These are phyloP conservation scores for Psilanteris sp. DNA, from an alignment of 1,140 invertebrate species.

Conservation along the genomic window DNA sequence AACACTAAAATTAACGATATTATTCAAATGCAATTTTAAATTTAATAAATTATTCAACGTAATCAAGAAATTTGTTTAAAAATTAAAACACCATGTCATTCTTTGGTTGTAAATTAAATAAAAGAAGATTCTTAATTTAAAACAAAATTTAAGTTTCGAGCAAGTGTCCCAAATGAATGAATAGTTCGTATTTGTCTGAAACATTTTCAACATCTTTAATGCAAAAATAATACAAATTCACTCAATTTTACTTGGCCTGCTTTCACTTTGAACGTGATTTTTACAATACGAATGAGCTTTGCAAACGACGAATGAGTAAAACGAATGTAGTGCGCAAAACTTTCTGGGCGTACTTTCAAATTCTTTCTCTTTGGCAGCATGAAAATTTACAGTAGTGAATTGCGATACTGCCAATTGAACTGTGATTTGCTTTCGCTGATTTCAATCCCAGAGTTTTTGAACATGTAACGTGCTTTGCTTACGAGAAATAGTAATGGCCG, in stretches of 20 bases:
- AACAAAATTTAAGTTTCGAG: conserved; percentile 29
- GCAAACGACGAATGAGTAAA: conserved; percentile 30
- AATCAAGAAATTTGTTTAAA: too few species aligned
- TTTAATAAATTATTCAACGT: too few species aligned
- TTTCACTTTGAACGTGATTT: conserved; percentile 51
- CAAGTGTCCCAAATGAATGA: conserved; percentile 42
- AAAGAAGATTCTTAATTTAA: neutral
- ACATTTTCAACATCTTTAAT: conserved; percentile 42
- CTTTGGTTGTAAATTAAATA: conserved; percentile 8
- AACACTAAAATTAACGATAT: too few species aligned
- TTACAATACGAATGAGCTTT: conserved; percentile 50
- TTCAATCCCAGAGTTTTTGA: conserved; percentile 36
- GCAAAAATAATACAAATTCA: conserved; percentile 54
- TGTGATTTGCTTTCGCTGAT: conserved; percentile 58
- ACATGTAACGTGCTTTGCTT: conserved; percentile 53
- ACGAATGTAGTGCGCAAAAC: conserved; percentile 33
- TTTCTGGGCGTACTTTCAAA: conserved; percentile 39
- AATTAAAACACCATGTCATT: too few species aligned
- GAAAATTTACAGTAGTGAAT: conserved; percentile 49
- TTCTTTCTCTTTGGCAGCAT: conserved; percentile 46
- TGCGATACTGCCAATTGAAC: conserved; percentile 53
- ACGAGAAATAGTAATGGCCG: conserved; percentile 15
- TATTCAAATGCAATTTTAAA: too few species aligned
- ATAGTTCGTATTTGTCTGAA: conserved; percentile 29
- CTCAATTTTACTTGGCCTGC: conserved; percentile 42